Base-by-base conservation (phyloP, 1,140 invertebrate species). In the Vanessa atalanta region DNA sequence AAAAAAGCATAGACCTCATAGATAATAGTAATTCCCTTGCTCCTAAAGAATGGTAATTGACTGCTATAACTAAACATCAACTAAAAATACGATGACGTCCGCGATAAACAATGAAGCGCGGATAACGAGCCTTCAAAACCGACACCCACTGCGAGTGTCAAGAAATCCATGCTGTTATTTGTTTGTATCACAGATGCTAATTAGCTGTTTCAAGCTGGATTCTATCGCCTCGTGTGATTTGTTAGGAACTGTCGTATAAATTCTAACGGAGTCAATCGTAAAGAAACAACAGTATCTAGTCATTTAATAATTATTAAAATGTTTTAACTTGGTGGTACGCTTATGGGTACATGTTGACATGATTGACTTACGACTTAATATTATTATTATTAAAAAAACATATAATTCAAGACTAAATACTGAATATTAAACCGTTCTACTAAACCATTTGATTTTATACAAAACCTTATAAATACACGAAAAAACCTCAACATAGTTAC, bases 121-220 rank as follows among this genome's bases (percentile, higher is more conserved):
- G 72, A 76, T 88, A 88, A 88, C 86, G 83, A 88, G 85, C 79
- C 72, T 79, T 85, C 83, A 83, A 85, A 84, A 86, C 68, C 81
- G 83, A 83, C 82, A 75, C 84, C 43, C 81, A 83, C 83, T 65
- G 67, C 76, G 67, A 69, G 79, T 78, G 82, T 79, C 86, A 74
- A 84, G 83, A 84, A 88, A 84, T 85, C 82, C 57, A 15, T 15
- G 26, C 23, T n/a, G 26, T 73, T 83, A 80, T 83, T 82, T 81
- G 77, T 69, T 55, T 71, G 69, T 75, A 61, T 68, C 75, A 77
- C 79, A 43, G 76, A 73, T 51, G 70, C 68, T 72, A 78, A 76
- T 82, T 77, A 76, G 78, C 76, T 73, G 75, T 73, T 63, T 20
- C 50, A 66, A 51, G 53, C 16, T 60, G 43, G 47, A 51, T 37